Percentiles rank a stretch among this genome's conserved stretches.
Conservation (phyloP, 2,888 invertebrate genomes). For the Diarsia mendica region DNA sequence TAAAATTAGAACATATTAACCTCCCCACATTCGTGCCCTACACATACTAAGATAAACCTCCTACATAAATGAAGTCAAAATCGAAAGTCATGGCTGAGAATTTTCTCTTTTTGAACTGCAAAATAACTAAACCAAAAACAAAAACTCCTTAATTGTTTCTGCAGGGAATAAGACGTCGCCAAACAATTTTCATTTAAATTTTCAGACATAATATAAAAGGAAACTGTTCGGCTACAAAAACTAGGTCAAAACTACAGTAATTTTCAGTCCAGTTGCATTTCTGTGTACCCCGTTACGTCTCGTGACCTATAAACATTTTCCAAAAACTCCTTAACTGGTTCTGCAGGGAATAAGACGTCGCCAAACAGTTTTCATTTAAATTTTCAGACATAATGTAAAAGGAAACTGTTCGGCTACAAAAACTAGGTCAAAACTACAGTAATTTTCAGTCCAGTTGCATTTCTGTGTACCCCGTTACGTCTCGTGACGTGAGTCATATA, state of each 20-base stretch:
- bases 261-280: constrained; percentile 20
- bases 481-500: constrained; percentile 48
- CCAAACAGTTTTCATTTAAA: background rate
- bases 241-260: constrained; percentile 12
- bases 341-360: background rate
- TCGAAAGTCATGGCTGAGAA: background rate
- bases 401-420: background rate
- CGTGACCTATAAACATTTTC: constrained; percentile 22
- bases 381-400: background rate
- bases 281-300: constrained; percentile 14
- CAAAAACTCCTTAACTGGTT: background rate
- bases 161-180: background rate
- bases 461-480: constrained; percentile 12
- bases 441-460: constrained; percentile 19
- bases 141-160: too few relatives aligned
- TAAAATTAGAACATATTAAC: background rate
- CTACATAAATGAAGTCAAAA: background rate
- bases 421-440: constrained; percentile 16
- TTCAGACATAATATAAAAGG: too few relatives aligned
- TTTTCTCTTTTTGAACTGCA: background rate
- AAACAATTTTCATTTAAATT: background rate
- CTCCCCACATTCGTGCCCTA: background rate
- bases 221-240: background rate
- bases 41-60: background rate
- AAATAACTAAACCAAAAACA: too few relatives aligned